phyloP scores from a whole-genome alignment of 2,113 vertebrate species.

The Chionodraco myersi region DNA sequence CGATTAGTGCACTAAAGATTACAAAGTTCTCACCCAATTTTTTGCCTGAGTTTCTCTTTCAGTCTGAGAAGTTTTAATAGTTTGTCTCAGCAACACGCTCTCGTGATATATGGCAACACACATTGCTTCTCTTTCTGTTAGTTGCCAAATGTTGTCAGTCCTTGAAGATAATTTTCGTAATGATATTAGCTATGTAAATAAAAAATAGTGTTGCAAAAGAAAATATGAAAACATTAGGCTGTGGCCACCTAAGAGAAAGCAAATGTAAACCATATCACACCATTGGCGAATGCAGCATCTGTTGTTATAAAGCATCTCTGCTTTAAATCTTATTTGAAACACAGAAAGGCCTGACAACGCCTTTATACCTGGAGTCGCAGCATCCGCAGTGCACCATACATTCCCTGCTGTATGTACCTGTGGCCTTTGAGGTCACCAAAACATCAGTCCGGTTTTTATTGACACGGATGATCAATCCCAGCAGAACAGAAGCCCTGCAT shows the following conservation, averaged over 20 bases:
- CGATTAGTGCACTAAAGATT: constrained; percentile 5
- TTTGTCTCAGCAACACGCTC: too few species aligned
- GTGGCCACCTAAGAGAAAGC: too few species aligned
- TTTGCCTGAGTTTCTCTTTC: not conserved
- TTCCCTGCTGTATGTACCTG: constrained; percentile 43
- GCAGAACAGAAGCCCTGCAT: constrained; percentile 68
- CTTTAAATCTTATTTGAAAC: not conserved
- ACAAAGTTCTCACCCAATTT: constrained; percentile 11
- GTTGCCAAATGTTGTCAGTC: too few species aligned
- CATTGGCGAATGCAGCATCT: too few species aligned
- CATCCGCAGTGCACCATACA: not conserved
- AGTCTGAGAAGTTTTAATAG: not conserved
- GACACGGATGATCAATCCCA: constrained; percentile 37
- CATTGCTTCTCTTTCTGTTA: too few species aligned
- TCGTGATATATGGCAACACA: too few species aligned
- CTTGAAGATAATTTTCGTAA: too few species aligned
- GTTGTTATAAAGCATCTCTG: not conserved
- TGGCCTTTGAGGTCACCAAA: constrained; percentile 37
- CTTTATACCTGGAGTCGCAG: not conserved
- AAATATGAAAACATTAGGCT: too few species aligned
- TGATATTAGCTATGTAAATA: too few species aligned
- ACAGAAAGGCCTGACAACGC: not conserved
- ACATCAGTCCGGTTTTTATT: constrained; percentile 37
- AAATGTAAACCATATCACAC: too few species aligned
- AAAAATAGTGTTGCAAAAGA: too few species aligned